Percentiles rank a stretch among this genome's conserved stretches.
phyloP scores from a whole-genome alignment of 2,797 vertebrate species.

The Mus minutoides region DNA sequence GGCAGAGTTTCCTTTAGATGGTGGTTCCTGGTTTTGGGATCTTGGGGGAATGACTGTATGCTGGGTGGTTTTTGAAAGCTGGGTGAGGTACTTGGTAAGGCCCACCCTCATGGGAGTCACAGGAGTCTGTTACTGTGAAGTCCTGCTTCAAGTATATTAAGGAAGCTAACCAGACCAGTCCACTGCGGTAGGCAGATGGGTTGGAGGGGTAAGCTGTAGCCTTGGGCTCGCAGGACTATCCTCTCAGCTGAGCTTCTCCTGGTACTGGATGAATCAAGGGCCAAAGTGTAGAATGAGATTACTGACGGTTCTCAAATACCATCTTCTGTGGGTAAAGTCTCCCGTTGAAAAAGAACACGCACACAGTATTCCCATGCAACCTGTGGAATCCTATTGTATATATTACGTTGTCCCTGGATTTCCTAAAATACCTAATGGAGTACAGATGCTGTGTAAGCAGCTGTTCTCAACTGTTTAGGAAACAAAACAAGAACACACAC shows the following conservation, averaged over 20 bases:
- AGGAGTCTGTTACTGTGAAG: neutral
- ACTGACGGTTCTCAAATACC: neutral
- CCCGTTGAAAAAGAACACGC: neutral
- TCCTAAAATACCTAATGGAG: neutral
- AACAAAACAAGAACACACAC: neutral
- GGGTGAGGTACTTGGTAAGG: neutral
- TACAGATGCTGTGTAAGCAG: neutral
- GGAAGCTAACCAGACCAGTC: neutral
- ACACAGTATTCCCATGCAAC: neutral
- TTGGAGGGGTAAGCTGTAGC: neutral
- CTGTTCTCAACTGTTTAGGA: neutral
- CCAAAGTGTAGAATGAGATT: neutral
- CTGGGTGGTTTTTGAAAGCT: neutral
- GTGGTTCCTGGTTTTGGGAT: neutral
- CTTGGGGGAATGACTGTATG: neutral
- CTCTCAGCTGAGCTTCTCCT: neutral
- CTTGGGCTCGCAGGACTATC: neutral
- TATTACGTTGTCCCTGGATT: neutral
- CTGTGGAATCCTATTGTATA: neutral
- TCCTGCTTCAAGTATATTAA: neutral
- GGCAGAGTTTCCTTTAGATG: neutral
- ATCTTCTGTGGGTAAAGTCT: neutral
- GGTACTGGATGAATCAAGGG: neutral
- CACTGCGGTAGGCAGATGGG: fast-evolving
- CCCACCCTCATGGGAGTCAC: neutral